Percentiles rank a stretch among this genome's conserved stretches.
Conservation (phyloP, 2,888 invertebrate species). For the Napeogenes sylphis region DNA sequence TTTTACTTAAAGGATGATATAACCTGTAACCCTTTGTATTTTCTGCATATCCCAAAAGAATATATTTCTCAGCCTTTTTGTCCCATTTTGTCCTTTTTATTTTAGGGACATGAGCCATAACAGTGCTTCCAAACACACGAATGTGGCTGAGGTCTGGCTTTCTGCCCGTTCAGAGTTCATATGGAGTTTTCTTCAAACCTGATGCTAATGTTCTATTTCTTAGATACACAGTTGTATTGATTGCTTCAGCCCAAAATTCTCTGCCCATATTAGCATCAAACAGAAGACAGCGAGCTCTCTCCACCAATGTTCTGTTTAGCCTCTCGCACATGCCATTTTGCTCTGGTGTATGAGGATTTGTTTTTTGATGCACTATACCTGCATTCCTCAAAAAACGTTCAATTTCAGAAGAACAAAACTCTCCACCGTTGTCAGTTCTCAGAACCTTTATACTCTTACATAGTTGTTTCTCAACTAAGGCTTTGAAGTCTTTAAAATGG, state of each 20-base stretch:
- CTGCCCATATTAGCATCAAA: slow-evolving; percentile 29
- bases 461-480: slow-evolving; percentile 17
- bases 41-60: slow-evolving; percentile 26
- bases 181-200: slow-evolving; percentile 27
- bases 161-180: slow-evolving; percentile 26
- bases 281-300: slow-evolving; percentile 27
- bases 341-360: slow-evolving; percentile 30
- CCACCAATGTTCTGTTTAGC: slow-evolving; percentile 27
- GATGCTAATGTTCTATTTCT: slow-evolving; percentile 24
- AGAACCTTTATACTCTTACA: slow-evolving; percentile 13
- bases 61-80: slow-evolving; percentile 15
- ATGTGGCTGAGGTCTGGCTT: slow-evolving; percentile 31
- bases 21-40: slow-evolving; percentile 34
- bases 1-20: slow-evolving; percentile 22
- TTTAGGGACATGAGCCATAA: slow-evolving; percentile 31
- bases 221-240: slow-evolving; percentile 27
- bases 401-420: slow-evolving; percentile 23
- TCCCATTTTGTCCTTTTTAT: slow-evolving; percentile 26
- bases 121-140: slow-evolving; percentile 10
- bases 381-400: slow-evolving; percentile 14
- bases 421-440: slow-evolving; percentile 22
- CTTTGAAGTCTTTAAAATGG: slow-evolving; percentile 16
- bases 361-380: slow-evolving; percentile 28
- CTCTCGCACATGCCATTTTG: slow-evolving; percentile 33
- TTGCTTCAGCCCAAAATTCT: slow-evolving; percentile 30